Percentiles rank a stretch among this genome's conserved stretches.
These are phyloP conservation scores for Rhabditoides inermis DNA, from an alignment of 2,888 invertebrate genomes.

Conservation along the genomic window DNA sequence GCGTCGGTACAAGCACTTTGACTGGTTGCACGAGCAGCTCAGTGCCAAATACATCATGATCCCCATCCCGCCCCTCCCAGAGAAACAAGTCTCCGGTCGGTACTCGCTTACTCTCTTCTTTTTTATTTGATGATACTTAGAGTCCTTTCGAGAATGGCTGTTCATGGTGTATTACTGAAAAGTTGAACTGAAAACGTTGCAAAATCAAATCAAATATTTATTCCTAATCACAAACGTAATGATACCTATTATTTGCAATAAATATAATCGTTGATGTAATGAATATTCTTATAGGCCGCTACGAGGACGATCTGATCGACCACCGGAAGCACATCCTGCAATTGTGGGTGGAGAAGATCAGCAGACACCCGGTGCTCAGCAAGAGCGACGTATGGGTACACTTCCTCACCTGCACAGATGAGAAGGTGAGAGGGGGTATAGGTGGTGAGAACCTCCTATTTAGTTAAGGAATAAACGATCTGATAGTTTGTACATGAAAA, in stretches of 20 bases:
- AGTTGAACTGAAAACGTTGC: neutral
- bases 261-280: neutral
- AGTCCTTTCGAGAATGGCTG: too few species aligned
- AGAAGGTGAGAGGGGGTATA: too few species aligned
- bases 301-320: constrained; percentile 92
- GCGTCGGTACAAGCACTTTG: constrained; percentile 93
- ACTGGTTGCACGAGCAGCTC: constrained; percentile 90
- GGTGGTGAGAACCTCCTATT: too few species aligned
- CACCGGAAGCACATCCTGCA: constrained; percentile 85
- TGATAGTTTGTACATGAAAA: too few species aligned
- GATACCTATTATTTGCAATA: neutral
- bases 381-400: constrained; percentile 74
- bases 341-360: constrained; percentile 91
- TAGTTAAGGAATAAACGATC: too few species aligned
- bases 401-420: constrained; percentile 91
- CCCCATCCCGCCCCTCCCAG: constrained; percentile 90
- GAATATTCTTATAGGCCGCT: constrained; percentile 67
- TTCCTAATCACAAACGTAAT: too few species aligned
- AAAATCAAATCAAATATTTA: neutral
- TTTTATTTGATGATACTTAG: neutral
- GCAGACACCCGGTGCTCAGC: constrained; percentile 86
- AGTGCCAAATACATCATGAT: constrained; percentile 86
- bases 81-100: constrained; percentile 81
- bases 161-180: too few species aligned
- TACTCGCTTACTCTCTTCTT: neutral